These are phyloP conservation scores for Podarcis cretensis DNA, from an alignment of 2,113 vertebrate species.

Conservation along the genomic window DNA sequence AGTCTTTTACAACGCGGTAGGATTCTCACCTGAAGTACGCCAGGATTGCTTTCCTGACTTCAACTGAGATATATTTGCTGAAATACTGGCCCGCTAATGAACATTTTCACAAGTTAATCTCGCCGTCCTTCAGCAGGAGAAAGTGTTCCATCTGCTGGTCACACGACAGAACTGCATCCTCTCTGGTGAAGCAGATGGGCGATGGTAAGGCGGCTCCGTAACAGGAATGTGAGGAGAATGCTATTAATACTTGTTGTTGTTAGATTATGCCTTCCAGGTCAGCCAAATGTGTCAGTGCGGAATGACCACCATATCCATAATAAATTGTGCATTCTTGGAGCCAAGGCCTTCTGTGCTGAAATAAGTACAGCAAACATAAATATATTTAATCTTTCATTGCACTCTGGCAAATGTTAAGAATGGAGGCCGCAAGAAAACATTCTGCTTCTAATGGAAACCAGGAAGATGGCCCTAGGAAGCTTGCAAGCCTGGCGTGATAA, in stretches of 20 bases:
- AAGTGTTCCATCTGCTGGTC: constrained; percentile 76
- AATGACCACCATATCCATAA: fast-evolving
- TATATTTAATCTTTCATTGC: not conserved
- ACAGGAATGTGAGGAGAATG: fast-evolving
- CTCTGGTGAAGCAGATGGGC: not conserved
- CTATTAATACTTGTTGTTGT: fast-evolving
- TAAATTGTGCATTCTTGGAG: fast-evolving
- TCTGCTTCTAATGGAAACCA: not conserved
- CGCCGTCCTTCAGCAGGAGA: constrained; percentile 41
- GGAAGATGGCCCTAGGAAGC: not conserved
- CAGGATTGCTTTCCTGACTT: not conserved
- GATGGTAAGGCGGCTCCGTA: not conserved
- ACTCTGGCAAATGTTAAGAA: not conserved
- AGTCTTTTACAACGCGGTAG: constrained; percentile 13
- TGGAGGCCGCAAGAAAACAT: not conserved
- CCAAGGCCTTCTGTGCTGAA: fast-evolving
- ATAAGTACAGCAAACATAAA: fast-evolving
- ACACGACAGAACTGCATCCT: constrained; percentile 6
- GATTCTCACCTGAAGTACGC: not conserved
- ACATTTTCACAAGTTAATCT: fast-evolving
- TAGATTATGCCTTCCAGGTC: not conserved
- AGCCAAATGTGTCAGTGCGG: fast-evolving
- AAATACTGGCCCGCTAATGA: not conserved
- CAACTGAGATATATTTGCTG: not conserved
- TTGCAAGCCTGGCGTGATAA: not conserved